Evolutionary conservation across 2,797 vertebrate species (phyloP).

Genomic region (Miichthys miiuy): DNA sequence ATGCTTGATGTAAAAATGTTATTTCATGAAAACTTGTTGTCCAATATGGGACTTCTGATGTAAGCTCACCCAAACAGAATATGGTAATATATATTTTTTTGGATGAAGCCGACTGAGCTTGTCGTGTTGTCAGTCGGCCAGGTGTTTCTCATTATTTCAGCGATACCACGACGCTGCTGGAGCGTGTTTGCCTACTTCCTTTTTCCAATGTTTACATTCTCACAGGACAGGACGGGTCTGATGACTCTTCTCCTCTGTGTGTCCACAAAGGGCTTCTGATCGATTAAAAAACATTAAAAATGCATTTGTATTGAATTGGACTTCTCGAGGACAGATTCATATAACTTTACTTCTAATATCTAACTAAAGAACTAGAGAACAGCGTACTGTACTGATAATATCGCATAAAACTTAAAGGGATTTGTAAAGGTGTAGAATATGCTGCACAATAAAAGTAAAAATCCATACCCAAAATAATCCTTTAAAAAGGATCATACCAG

Average conservation of each 20-base stretch:
- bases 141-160: conserved; percentile 14
- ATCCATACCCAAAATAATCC: no score
- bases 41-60: background rate
- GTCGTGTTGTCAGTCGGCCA: background rate
- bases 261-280: background rate
- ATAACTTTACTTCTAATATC: background rate
- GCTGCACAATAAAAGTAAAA: background rate
- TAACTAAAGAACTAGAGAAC: no score
- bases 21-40: background rate
- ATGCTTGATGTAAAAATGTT: background rate
- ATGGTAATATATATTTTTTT: background rate
- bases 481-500: no score
- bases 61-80: background rate
- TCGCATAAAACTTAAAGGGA: background rate
- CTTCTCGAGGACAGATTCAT: background rate
- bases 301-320: background rate
- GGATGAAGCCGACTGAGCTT: conserved; percentile 8
- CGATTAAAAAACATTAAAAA: conserved; percentile 3
- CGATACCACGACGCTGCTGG: background rate
- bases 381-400: no score
- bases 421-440: background rate
- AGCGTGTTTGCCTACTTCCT: background rate
- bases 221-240: background rate
- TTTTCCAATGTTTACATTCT: conserved; percentile 5
- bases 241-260: background rate